Evolutionary conservation across 2,797 vertebrate species (phyloP).

Genomic region (Carapus acus): DNA sequence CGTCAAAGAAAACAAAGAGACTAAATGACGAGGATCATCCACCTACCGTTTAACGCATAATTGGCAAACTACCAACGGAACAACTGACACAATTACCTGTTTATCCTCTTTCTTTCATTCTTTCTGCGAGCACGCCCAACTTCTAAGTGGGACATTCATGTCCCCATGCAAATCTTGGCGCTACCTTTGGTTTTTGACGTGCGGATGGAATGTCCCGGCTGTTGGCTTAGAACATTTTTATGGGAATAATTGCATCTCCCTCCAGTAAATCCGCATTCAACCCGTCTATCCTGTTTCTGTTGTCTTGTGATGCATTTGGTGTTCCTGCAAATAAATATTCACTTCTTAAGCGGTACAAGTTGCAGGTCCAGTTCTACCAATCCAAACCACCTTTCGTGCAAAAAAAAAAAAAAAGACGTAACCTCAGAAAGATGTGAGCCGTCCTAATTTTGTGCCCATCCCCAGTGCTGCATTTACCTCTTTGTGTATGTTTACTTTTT

Average conservation of each 20-base stretch:
- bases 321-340: conserved; percentile 30
- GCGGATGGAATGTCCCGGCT: conserved; percentile 55
- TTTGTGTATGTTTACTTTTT: too few relatives aligned
- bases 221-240: conserved; percentile 52
- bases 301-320: conserved; percentile 42
- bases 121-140: conserved; percentile 1
- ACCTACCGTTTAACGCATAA: too few relatives aligned
- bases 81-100: background rate
- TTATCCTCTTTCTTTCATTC: conserved; percentile 2
- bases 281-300: conserved; percentile 56
- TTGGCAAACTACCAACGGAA: background rate
- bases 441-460: too few relatives aligned
- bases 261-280: conserved; percentile 44
- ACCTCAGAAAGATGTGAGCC: conserved; percentile 37
- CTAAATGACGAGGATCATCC: background rate
- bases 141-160: conserved; percentile 5
- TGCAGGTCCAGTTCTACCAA: conserved; percentile 46
- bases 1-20: conserved; percentile 1
- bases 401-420: conserved; percentile 13
- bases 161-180: conserved; percentile 21
- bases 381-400: conserved; percentile 33
- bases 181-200: conserved; percentile 38
- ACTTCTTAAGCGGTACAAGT: conserved; percentile 30
- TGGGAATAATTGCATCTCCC: conserved; percentile 64
- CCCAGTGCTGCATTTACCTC: too few relatives aligned